phyloP scores from a whole-genome alignment of 1,140 invertebrate genomes.

The Leptoteleia sp. region DNA sequence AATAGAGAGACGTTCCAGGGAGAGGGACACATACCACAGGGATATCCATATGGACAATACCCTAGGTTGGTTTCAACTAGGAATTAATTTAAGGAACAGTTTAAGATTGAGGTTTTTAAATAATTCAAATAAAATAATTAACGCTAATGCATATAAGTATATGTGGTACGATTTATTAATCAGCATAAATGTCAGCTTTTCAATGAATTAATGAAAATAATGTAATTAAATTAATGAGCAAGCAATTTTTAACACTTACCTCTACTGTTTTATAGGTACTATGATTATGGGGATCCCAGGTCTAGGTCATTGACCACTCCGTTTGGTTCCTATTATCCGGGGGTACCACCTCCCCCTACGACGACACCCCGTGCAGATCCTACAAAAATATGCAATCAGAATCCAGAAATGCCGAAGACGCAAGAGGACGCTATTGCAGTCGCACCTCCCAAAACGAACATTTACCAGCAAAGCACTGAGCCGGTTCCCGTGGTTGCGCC shows the following conservation, averaged over 20 bases:
- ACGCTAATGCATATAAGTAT: no score
- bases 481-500: background rate
- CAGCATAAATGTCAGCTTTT: no score
- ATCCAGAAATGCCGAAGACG: slow-evolving; percentile 68
- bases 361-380: slow-evolving; percentile 66
- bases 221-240: no score
- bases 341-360: slow-evolving; percentile 64
- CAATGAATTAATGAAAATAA: no score
- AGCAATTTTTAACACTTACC: no score
- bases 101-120: background rate
- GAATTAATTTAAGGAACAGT: background rate
- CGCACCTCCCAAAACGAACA: slow-evolving; percentile 7
- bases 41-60: slow-evolving; percentile 78
- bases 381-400: slow-evolving; percentile 53
- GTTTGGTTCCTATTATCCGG: slow-evolving; percentile 75
- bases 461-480: slow-evolving; percentile 23
- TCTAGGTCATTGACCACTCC: slow-evolving; percentile 74
- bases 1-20: slow-evolving; percentile 57
- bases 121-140: background rate
- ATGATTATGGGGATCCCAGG: slow-evolving; percentile 77
- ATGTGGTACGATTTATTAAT: no score
- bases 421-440: slow-evolving; percentile 63
- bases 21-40: slow-evolving; percentile 72
- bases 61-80: slow-evolving; percentile 55
- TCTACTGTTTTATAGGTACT: slow-evolving; percentile 75